phyloP scores from a whole-genome alignment of 2,888 invertebrate genomes.

The Lithosia quadra region DNA sequence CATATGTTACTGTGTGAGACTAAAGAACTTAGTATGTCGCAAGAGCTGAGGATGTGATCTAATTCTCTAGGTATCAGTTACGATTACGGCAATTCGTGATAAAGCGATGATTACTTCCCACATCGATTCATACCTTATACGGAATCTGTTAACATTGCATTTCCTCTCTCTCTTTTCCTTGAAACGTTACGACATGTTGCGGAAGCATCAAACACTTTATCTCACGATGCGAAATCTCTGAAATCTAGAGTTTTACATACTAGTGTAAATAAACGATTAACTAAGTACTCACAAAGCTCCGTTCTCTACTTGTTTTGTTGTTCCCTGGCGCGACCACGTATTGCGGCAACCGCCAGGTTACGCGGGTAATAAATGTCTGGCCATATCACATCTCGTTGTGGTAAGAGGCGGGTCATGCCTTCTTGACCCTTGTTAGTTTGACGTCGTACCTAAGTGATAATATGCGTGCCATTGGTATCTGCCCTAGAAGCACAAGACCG shows the following conservation, averaged over 20 bases:
- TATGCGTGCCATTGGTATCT: too few species aligned
- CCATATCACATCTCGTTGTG: too few species aligned
- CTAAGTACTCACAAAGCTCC: constrained; percentile 28
- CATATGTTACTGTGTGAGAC: too few species aligned
- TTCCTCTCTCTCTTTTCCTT: constrained; percentile 36
- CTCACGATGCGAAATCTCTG: constrained; percentile 35
- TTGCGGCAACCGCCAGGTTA: too few species aligned
- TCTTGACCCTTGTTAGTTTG: too few species aligned
- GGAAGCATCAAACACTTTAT: constrained; percentile 32
- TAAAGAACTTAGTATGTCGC: background rate
- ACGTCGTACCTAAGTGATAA: too few species aligned
- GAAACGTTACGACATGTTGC: constrained; percentile 33
- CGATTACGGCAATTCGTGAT: constrained; percentile 20
- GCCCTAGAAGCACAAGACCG: too few species aligned
- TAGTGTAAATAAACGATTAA: constrained; percentile 24
- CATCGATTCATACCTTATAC: constrained; percentile 18
- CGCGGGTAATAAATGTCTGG: too few species aligned
- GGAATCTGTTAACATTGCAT: constrained; percentile 22
- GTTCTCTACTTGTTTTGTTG: constrained; percentile 29
- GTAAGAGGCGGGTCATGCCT: too few species aligned
- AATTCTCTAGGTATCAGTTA: constrained; percentile 58
- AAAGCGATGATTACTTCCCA: constrained; percentile 24
- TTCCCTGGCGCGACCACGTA: too few species aligned
- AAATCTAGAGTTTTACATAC: constrained; percentile 12
- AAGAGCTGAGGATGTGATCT: constrained; percentile 58